Base-by-base conservation (phyloP, 2,888 invertebrate genomes). In the Oxystoma pomonae region DNA sequence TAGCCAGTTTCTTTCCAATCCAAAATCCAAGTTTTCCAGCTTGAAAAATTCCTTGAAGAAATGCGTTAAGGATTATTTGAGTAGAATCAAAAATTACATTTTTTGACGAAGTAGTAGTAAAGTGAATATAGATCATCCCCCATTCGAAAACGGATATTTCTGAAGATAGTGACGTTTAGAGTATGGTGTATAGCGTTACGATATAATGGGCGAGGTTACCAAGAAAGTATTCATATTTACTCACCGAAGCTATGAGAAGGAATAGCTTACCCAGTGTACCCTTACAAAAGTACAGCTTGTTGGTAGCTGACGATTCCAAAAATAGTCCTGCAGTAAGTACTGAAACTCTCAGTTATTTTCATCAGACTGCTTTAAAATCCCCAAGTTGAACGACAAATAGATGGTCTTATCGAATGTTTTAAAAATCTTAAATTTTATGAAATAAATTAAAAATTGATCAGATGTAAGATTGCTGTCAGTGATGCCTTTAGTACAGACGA, bases 371-470 rank as follows among this genome's bases (percentile, higher is more conserved):
- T 18, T 61, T 69, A 19, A 71, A 70, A 55, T 55, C 57, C 7
- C 60, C 66, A 49, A n/a, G 56, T 69, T 1, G 71, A 72, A 18
- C 58, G 61, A 1, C 69, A 71, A 20, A 64, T 70, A 19, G 60
- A 59, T 1, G 62, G 51, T 2, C 71, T 69, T 22, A 57, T 58
- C 3, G 71, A 68, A 1, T 56, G 52, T 7, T 59, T 20, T 0
- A 68, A 66, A 19, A 66, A 69, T 52, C 52, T 72, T 19, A 68
- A 63, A 59, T 72, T 61, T 61, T 72, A 68, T 57, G 71, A 72
- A 62, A 66, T 71, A 1, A 71, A 71, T 52, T 71, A 72, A 22
- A 66, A 64, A 53, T 58, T 68, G 1, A 69, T 72, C 16, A 65
- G 63, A 16, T 65, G 68, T 5, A 67, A 67, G 67, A 67, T 72